Conservation (phyloP, 2,113 vertebrate genomes). For the Gorsachius goisagi region DNA sequence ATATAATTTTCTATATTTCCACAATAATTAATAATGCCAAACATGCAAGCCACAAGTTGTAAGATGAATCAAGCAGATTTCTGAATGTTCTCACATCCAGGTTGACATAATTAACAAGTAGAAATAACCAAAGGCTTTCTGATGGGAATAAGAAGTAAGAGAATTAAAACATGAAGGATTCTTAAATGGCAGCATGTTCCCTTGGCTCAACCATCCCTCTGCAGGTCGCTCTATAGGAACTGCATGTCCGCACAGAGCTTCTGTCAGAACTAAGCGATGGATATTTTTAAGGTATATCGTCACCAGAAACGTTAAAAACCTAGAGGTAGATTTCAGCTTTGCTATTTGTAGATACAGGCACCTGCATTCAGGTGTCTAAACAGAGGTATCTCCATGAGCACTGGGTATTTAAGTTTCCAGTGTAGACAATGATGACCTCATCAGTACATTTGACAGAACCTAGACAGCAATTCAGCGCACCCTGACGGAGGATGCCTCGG, state of each 20-base stretch:
- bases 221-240: not conserved
- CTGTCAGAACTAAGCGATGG: not conserved
- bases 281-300: not conserved
- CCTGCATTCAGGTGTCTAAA: not conserved
- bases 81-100: not conserved
- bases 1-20: not conserved
- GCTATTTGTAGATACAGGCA: not conserved
- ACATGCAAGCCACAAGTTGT: not conserved
- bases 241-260: not conserved
- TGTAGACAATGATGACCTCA: not conserved
- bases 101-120: not conserved
- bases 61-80: not conserved
- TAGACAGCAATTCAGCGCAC: not conserved
- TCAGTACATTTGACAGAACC: not conserved
- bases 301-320: not conserved
- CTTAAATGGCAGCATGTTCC: not conserved
- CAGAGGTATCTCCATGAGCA: not conserved
- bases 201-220: not conserved
- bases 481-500: not conserved
- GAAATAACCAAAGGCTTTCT: not conserved
- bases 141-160: not conserved
- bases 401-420: not conserved
- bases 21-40: not conserved
- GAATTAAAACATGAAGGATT: not conserved
- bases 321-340: not conserved